Evolutionary conservation across 2,888 invertebrate genomes (phyloP), one percentile per base, ranked within the genome.

Genomic region (Cryptocephalus moraei): DNA sequence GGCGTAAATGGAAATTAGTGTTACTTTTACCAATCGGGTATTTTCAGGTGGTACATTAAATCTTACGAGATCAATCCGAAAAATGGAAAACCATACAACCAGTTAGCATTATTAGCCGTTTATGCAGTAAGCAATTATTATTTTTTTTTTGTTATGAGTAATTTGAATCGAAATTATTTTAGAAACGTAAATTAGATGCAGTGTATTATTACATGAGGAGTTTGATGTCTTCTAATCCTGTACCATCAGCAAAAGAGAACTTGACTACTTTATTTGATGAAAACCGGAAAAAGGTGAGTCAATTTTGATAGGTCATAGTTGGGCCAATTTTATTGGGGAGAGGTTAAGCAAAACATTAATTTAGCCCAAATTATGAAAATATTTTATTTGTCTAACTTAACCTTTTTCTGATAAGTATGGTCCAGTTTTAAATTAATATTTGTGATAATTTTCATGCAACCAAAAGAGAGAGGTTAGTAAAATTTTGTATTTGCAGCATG

Each of bases 151-250:
- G n/a, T n/a, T n/a, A n/a, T n/a, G n/a, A n/a, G n/a, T 22, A 22
- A 22, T 22, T 22, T 22, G 22, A 22, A 22, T 22, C 22, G 22
- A 51, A 57, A 56, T 59, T 61, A 47, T 79, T 79, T 44, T 73
- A 94, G 92, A 84, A 88, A 72, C 80, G 91, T 64, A 91, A 90
- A 75, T 75, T 95, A 55, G 95, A 95, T 70, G 93, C 94, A n/a
- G 90, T 95, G 8, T 96, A 94, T 71, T 94, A 89, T 72, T 94
- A 93, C 67, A 91, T 93, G 87, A 80, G 95, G 60, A 93, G 94
- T 71, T 75, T 95, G 59, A 89, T 92, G 80, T 89, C 93, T 48
- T 90, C 92, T 39, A 93, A 92, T 78, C 91, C 94, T 1, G 88
- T 93, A 66, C 82, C 84, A 55, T 91, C 93, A 1, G 93, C 94